Base-by-base conservation (phyloP, 2,888 invertebrate genomes). In the Drosophila mayaguana region DNA sequence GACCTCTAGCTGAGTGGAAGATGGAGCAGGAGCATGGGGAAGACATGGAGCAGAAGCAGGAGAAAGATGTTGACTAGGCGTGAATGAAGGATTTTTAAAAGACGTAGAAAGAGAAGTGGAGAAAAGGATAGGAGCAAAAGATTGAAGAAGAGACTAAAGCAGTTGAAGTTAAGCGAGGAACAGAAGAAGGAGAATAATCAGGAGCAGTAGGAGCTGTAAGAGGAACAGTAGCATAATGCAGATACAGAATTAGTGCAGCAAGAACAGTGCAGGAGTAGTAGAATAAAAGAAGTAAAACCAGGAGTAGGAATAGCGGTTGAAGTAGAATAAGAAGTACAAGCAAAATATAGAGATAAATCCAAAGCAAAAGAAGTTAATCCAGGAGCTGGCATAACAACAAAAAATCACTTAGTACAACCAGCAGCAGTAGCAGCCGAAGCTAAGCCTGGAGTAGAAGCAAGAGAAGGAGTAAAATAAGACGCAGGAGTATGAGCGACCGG, bases 1-100 rank as follows among this genome's bases (percentile, higher is more conserved):
- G 75, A 78, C 78, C 78, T 28, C 48, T 20, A 28, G 6, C 12
- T 32, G 11, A 36, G n/a, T 16, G 36, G 22, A 40, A 38, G 12
- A 4, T 11, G 38, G 2, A 8, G 28, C 11, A 38, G n/a, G 6
- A 14, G 32, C 18, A 18, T 3, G 32, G n/a, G 3, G 2, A 32
- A 18, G 9, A 28, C 5, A 8, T 2, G n/a, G 0, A 1, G 5
- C 5, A 34, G n/a, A 14, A 34, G 32, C 22, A 16, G 45, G 3
- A 25, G 16, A 25, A 45, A 11, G 20, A 25, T n/a, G 46, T 46
- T 1, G 12, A 43, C 2, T 2, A 20, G 20, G 0, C 32, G 14
- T 7, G 12, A 11, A 34, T 6, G 14, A 18, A 18, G 18, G 32
- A 32, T 2, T 25, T 25, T 2, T 3, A 25, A 32, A 11, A 7